Percentiles rank a stretch among this genome's conserved stretches.
phyloP scores from a whole-genome alignment of 2,888 invertebrate genomes.

The Erebia palarica region DNA sequence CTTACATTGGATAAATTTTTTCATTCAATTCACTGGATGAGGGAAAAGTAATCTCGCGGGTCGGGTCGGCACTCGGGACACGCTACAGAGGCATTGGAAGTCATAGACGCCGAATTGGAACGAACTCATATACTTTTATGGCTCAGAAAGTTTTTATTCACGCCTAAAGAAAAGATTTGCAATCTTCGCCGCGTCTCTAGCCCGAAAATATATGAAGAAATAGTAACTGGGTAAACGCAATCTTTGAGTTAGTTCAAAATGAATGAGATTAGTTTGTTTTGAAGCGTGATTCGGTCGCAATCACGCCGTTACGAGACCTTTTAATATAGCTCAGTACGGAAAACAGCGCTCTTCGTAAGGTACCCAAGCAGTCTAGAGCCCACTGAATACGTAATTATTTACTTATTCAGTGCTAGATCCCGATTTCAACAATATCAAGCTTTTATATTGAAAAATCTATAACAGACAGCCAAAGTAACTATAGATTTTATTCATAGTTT shows the following conservation, averaged over 20 bases:
- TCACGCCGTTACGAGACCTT: no score
- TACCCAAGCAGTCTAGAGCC: no score
- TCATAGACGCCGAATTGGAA: conserved; percentile 76
- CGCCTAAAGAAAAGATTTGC: conserved; percentile 73
- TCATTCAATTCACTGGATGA: conserved; percentile 81
- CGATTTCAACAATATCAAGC: not conserved
- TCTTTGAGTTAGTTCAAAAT: conserved; percentile 7
- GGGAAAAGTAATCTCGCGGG: conserved; percentile 77
- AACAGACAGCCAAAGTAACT: not conserved
- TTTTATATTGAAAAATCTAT: not conserved
- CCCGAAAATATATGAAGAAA: conserved; percentile 22
- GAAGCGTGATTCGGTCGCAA: no score
- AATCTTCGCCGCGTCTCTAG: conserved; percentile 55
- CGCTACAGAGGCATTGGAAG: conserved; percentile 78
- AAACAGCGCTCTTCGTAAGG: no score
- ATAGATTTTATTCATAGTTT: no score
- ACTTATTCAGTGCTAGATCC: no score
- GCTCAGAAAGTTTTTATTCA: conserved; percentile 76
- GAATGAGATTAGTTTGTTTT: conserved; percentile 17
- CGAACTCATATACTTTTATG: conserved; percentile 81
- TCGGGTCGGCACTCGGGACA: conserved; percentile 76
- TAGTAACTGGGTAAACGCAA: conserved; percentile 6
- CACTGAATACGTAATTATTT: not conserved
- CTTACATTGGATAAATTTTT: conserved; percentile 47
- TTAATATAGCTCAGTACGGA: no score